Conservation (phyloP, 2,113 vertebrate genomes). For the Gyps fulvus region DNA sequence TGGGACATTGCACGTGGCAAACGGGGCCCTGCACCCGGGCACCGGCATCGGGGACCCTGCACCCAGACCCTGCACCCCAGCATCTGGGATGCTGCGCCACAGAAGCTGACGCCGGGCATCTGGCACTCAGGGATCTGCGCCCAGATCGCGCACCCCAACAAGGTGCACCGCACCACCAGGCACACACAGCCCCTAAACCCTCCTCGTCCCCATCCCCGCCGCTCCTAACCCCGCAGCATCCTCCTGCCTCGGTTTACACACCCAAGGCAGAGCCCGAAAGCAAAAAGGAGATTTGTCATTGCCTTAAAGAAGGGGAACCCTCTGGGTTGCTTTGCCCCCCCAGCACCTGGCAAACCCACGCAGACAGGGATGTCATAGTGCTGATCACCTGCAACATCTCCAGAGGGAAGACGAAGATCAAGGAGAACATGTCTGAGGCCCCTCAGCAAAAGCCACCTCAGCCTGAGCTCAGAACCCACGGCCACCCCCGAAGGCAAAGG, state of each 20-base stretch:
- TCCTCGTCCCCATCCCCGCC: accelerated
- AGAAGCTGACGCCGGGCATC: background rate
- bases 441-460: background rate
- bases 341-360: background rate
- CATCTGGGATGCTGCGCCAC: background rate
- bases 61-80: background rate
- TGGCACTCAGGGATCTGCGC: background rate
- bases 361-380: background rate
- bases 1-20: background rate
- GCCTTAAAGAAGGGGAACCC: background rate
- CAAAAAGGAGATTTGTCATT: too few relatives aligned
- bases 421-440: background rate
- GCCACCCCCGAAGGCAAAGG: background rate
- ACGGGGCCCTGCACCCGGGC: background rate
- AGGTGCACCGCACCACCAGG: too few relatives aligned
- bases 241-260: background rate
- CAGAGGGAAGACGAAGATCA: background rate
- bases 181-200: accelerated
- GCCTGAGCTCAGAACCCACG: background rate
- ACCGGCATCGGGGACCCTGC: too few relatives aligned
- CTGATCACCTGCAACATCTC: background rate
- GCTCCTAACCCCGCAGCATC: background rate
- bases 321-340: background rate
- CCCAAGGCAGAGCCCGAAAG: background rate
- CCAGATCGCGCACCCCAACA: background rate